Percentiles rank a stretch among this genome's conserved stretches.
Evolutionary conservation across 2,888 invertebrate genomes (phyloP).

Genomic region (Imbricaverruca yamaguchii): DNA sequence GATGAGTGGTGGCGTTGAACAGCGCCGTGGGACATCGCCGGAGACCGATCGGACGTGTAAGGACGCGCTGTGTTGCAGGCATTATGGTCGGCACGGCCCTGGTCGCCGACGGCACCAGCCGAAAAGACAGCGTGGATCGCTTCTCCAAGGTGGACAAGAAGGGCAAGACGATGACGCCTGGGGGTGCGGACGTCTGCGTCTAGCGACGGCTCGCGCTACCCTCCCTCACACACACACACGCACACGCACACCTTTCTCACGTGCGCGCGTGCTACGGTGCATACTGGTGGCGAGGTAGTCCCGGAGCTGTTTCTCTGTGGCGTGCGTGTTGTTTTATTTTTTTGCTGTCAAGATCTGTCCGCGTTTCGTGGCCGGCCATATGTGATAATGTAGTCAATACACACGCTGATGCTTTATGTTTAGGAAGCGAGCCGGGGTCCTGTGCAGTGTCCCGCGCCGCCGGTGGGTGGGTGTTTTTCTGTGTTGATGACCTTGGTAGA

Average conservation of each 20-base stretch:
- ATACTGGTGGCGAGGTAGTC: too few relatives aligned
- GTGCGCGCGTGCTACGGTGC: too few relatives aligned
- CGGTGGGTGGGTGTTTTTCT: neutral
- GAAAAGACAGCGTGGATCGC: constrained; percentile 11
- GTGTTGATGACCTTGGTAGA: too few relatives aligned
- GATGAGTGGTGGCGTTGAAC: too few relatives aligned
- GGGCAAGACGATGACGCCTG: neutral
- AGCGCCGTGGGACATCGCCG: too few relatives aligned
- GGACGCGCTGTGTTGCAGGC: neutral
- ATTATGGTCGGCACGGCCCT: constrained; percentile 7
- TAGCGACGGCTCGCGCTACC: neutral
- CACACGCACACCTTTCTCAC: too few relatives aligned
- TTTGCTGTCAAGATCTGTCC: too few relatives aligned
- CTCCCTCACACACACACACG: too few relatives aligned
- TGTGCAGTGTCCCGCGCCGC: neutral
- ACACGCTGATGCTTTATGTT: constrained; percentile 5
- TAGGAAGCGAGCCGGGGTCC: neutral
- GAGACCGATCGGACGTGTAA: too few relatives aligned
- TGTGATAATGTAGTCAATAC: constrained; percentile 18
- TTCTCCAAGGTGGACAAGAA: neutral
- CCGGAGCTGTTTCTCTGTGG: too few relatives aligned
- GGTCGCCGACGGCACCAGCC: constrained; percentile 13
- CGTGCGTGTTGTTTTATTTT: too few relatives aligned
- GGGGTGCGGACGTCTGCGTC: neutral
- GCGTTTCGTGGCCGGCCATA: neutral